These are phyloP conservation scores for Orycteropus afer DNA, from an alignment of 2,113 vertebrate genomes.

Conservation along the genomic window DNA sequence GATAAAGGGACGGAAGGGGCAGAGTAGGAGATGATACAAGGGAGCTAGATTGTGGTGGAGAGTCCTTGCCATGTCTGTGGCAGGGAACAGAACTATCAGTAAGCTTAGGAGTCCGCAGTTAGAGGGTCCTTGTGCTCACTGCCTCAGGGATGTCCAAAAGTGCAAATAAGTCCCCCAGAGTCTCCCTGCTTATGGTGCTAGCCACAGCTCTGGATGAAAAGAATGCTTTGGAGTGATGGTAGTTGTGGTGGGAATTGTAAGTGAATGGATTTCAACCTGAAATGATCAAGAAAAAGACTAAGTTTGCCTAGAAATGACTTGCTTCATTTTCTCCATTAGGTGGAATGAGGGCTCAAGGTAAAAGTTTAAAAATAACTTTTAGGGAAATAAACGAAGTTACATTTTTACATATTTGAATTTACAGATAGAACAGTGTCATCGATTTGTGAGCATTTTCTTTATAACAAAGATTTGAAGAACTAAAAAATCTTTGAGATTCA, in stretches of 20 bases:
- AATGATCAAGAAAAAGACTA: neutral
- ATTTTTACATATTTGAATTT: neutral
- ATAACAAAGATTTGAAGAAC: neutral
- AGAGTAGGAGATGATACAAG: fast-evolving
- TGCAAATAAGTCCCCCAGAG: neutral
- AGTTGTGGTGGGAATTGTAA: neutral
- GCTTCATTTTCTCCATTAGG: neutral
- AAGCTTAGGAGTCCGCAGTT: neutral
- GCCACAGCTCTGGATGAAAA: too few species aligned
- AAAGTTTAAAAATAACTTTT: neutral
- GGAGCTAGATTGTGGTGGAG: neutral
- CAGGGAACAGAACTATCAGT: neutral
- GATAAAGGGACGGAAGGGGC: neutral
- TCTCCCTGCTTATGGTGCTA: too few species aligned
- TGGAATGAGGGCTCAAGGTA: neutral
- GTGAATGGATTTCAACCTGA: neutral
- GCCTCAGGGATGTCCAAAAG: neutral
- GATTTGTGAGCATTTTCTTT: neutral
- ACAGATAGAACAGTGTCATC: neutral
- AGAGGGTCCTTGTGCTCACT: neutral
- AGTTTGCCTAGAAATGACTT: neutral
- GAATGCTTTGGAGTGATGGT: neutral
- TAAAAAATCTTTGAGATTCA: neutral
- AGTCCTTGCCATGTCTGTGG: neutral
- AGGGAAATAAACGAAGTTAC: neutral